These are phyloP conservation scores for Turdus rufiventris DNA, from an alignment of 2,113 vertebrate species.

Conservation along the genomic window DNA sequence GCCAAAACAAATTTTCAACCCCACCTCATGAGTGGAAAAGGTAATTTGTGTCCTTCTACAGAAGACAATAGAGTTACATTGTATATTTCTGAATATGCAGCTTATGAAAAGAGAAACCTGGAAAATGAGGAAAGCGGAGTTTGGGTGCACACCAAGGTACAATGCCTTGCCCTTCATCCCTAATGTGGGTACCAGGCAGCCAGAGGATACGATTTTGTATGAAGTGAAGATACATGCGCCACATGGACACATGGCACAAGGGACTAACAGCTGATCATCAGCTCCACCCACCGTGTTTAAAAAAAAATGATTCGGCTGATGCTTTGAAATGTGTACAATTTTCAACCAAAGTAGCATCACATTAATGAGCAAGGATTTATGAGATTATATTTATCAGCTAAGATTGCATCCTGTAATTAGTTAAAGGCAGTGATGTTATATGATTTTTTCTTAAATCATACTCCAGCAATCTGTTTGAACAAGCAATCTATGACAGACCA, in stretches of 20 bases:
- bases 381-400: background rate
- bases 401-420: background rate
- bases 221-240: background rate
- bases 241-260: background rate
- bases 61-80: background rate
- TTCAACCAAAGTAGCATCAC: background rate
- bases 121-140: background rate
- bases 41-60: background rate
- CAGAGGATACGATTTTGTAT: fast-evolving
- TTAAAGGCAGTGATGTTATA: background rate
- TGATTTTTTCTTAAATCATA: background rate
- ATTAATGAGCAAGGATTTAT: background rate
- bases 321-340: background rate
- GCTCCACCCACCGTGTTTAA: background rate
- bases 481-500: background rate
- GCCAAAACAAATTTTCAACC: background rate
- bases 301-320: background rate
- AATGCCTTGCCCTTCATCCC: background rate
- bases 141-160: background rate
- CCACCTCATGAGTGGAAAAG: fast-evolving
- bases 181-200: background rate
- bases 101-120: background rate
- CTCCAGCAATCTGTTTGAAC: background rate
- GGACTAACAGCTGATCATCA: background rate
- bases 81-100: background rate